Percentiles rank a stretch among this genome's conserved stretches.
These are phyloP conservation scores for Agrochola lychnidis DNA, from an alignment of 2,888 invertebrate genomes.

Conservation along the genomic window DNA sequence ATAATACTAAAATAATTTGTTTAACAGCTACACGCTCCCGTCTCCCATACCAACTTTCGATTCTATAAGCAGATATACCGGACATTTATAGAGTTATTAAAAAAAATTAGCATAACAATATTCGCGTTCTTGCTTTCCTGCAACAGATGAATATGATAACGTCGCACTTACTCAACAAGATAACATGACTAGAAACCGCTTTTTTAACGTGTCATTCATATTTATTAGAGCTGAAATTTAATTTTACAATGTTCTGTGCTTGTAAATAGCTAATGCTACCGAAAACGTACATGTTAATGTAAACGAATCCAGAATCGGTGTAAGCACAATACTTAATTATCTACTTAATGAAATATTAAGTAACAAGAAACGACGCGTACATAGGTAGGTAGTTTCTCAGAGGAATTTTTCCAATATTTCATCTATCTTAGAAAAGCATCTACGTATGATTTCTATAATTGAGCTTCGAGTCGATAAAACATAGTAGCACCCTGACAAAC, in stretches of 20 bases:
- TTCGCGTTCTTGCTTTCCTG: constrained; percentile 54
- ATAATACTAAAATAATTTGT: constrained; percentile 80
- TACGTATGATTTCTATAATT: constrained; percentile 49
- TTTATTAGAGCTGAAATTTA: constrained; percentile 64
- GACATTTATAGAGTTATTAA: constrained; percentile 48
- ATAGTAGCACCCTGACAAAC: constrained; percentile 62
- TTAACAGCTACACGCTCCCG: constrained; percentile 68
- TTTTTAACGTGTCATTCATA: constrained; percentile 60
- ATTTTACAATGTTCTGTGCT: constrained; percentile 44
- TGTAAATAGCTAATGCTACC: constrained; percentile 20
- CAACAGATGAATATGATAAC: constrained; percentile 62
- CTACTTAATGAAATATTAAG: constrained; percentile 1
- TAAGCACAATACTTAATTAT: not conserved
- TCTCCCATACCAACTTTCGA: constrained; percentile 51
- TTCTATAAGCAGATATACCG: constrained; percentile 51
- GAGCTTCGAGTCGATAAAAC: constrained; percentile 52
- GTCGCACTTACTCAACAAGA: constrained; percentile 55
- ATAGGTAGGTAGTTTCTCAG: constrained; percentile 22
- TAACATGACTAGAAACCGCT: constrained; percentile 54
- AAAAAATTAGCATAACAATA: constrained; percentile 65
- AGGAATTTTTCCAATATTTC: constrained; percentile 20
- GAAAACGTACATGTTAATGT: constrained; percentile 9
- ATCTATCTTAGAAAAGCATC: constrained; percentile 58
- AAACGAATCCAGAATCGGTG: constrained; percentile 1
- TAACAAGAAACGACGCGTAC: not conserved